Evolutionary conservation across 2,888 invertebrate species (phyloP), one percentile per base, ranked within the genome.

Genomic region (Eilema caniola): DNA sequence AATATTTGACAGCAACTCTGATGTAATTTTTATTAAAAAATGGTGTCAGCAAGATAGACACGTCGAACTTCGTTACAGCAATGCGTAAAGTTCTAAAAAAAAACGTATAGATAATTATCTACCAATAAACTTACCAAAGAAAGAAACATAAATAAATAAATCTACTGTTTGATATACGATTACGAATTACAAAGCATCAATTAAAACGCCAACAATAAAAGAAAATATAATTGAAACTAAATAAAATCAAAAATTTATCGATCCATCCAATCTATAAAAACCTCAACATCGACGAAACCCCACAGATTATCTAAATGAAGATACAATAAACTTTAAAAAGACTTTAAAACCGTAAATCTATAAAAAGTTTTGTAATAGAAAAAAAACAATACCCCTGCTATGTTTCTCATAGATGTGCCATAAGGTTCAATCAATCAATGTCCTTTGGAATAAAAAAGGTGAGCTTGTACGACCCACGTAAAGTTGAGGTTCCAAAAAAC

Each of bases 341-440:
- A 76, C 84, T 86, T 85, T 76, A 68, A 85, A 89, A 85, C 77
- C 82, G 74, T 77, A 83, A 86, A 82, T 79, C 76, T 69, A 80
- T 78, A 88, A 90, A 90, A 89, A 88, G 84, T 74, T 81, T 78
- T 83, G 72, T 70, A 72, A 62, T 24, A 86, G 65, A 74, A 93
- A 94, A 69, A 94, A 93, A 93, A 92, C 91, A 92, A 92, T 91
- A 85, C 89, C 91, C 82, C 90, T 84, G 86, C 91, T 83, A 90
- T 86, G 90, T 89, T 93, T 91, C 93, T 91, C 93, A 94, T 92
- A 93, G 92, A 88, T 88, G 84, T 88, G 86, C 90, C 89, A 92
- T 92, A 93, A 93, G 91, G 94, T 91, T 90, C 93, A 93, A 95
- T 95, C 94, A 94, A 95, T 95, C 95, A 95, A 94, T 92, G 95